Conservation (phyloP, 30 jellyfish, hydroid and myxozoan species). For the Aurelia aurita complex sp. Pacific region DNA sequence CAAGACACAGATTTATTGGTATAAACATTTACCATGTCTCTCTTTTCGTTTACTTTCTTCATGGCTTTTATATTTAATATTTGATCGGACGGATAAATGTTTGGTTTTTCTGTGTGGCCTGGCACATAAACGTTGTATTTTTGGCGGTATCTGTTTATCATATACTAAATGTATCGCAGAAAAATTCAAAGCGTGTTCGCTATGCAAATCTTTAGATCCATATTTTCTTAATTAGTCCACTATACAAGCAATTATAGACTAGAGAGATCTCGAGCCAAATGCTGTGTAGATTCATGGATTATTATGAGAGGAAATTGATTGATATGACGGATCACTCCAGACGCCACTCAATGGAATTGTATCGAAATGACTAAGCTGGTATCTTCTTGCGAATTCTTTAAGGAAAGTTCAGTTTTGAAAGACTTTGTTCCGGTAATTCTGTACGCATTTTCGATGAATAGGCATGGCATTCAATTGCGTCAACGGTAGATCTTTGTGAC, state of each 20-base stretch:
- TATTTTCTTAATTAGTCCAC: slow-evolving; percentile 4
- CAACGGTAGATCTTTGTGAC: too few species aligned
- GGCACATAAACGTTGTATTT: background rate
- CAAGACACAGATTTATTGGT: too few species aligned
- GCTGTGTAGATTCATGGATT: slow-evolving; percentile 28
- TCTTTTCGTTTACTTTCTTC: background rate
- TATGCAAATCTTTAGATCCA: slow-evolving; percentile 3
- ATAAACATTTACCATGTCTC: too few species aligned
- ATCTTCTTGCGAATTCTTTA: too few species aligned
- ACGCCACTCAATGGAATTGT: slow-evolving; percentile 13
- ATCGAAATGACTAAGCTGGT: slow-evolving; percentile 5
- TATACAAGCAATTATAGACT: slow-evolving; percentile 9
- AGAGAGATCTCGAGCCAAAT: background rate
- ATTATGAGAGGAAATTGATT: background rate
- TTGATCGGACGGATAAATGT: background rate
- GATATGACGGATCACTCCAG: slow-evolving; percentile 6
- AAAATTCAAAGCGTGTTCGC: slow-evolving; percentile 15
- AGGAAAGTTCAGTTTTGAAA: too few species aligned
- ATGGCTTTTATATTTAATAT: background rate
- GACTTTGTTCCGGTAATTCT: too few species aligned
- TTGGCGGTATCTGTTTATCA: slow-evolving; percentile 39
- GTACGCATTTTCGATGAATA: too few species aligned
- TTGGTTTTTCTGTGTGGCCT: slow-evolving; percentile 2
- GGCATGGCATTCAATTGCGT: too few species aligned
- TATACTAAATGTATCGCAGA: slow-evolving; percentile 1